Evolutionary conservation across 1,140 invertebrate species (phyloP), one percentile per base, ranked within the genome.

Genomic region (Nomia melanderi): DNA sequence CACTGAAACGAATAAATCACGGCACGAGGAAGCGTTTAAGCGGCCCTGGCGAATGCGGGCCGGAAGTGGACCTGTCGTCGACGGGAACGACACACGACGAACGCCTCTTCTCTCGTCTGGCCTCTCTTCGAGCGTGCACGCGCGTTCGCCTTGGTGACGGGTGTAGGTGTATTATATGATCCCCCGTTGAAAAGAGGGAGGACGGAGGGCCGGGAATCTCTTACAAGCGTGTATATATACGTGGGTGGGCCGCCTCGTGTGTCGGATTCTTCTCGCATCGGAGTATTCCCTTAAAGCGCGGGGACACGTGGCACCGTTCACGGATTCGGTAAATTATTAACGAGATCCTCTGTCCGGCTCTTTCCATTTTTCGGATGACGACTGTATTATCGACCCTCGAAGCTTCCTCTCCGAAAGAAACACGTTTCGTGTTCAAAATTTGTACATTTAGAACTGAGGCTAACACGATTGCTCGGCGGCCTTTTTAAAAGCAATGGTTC

Each of bases 41-140:
- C 77, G 50, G 12, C n/a, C n/a, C n/a, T 36, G 8, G 39, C 76
- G 81, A 83, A 80, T 69, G 76, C 82, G 64, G 82, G 67, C 83
- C 83, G 84, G 84, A 86, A 86, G 83, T 85, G 73, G 78, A 83
- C 78, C 83, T 85, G 83, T 85, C 83, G 77, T 81, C 75, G 67
- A 76, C 53, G 66, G 70, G 50, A 75, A 77, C 64, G 75, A 85
- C 66, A 85, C 70, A 80, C 74, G 83, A 86, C 62, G 74, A 80
- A 85, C 81, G 78, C 66, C 57, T 78, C 73, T 82, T 84, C 75
- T 84, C 75, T 74, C 57, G 71, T 81, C 66, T 53, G 65, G 47
- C 62, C 41, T 11, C 36, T 7, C 36, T 11, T n/a, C 44, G 62
- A 76, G 67, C 39, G 41, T 50, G 36, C 8, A 44, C 50, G 14